Evolutionary conservation across 2,113 vertebrate genomes (phyloP).

Genomic region (Irena cyanogastra): DNA sequence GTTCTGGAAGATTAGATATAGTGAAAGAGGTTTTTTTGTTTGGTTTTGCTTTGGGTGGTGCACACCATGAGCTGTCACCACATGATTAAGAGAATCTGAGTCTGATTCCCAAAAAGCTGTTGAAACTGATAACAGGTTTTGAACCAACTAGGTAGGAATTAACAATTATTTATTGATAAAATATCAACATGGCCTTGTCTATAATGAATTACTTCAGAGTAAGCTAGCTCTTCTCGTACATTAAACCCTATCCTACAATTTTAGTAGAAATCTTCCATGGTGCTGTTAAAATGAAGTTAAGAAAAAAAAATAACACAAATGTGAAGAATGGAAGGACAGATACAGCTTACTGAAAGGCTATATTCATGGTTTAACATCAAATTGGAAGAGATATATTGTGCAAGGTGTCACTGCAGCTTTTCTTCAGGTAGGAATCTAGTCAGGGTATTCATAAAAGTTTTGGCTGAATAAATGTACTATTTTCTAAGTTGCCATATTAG

Average conservation of each 20-base stretch:
- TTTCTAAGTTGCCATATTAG: not conserved
- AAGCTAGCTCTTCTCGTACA: not conserved
- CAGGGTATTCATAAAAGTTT: not conserved
- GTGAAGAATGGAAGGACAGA: not conserved
- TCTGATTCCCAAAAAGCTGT: not conserved
- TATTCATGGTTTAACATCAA: not conserved
- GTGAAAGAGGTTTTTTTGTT: not conserved
- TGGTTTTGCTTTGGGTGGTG: not conserved
- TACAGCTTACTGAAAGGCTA: not conserved
- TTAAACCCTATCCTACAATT: not conserved
- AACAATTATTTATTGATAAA: too few species aligned
- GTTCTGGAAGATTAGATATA: not conserved
- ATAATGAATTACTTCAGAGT: not conserved
- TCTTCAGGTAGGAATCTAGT: not conserved
- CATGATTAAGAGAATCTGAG: not conserved
- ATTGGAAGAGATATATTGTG: not conserved
- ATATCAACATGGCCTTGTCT: not conserved
- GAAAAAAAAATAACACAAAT: not conserved
- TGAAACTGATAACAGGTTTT: not conserved
- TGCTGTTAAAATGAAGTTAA: not conserved
- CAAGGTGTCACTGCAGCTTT: not conserved
- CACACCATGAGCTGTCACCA: not conserved
- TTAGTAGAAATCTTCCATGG: not conserved
- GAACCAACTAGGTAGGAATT: not conserved
- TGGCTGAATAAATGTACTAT: not conserved